phyloP scores from a whole-genome alignment of 2,113 vertebrate species.

The Hippopotamus amphibius region DNA sequence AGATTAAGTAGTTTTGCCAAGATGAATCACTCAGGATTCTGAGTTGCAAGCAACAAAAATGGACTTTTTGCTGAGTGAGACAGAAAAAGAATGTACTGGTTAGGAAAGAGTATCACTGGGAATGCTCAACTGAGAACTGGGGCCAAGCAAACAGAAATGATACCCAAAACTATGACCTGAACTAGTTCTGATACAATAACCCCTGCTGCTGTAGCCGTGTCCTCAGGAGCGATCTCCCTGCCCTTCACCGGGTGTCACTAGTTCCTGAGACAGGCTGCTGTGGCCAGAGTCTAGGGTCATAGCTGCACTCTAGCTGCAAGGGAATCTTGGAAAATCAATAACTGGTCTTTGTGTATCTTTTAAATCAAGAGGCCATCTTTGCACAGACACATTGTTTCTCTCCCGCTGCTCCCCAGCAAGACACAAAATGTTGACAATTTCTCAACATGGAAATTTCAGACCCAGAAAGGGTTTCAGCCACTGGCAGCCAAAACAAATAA shows the following conservation, averaged over 20 bases:
- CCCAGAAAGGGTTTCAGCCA: background rate
- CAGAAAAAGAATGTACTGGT: background rate
- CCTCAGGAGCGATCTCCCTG: background rate
- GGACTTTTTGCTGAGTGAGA: background rate
- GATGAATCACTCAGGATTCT: background rate
- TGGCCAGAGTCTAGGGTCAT: accelerated
- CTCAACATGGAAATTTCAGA: background rate
- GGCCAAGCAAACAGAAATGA: background rate
- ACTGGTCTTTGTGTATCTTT: background rate
- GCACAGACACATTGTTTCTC: background rate
- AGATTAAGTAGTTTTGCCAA: background rate
- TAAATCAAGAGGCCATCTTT: background rate
- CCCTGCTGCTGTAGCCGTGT: background rate
- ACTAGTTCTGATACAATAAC: background rate
- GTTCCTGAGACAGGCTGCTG: background rate
- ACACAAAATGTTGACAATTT: background rate
- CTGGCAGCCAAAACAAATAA: background rate
- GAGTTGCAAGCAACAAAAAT: background rate
- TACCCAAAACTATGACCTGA: background rate
- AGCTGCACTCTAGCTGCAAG: background rate
- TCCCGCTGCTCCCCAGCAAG: background rate
- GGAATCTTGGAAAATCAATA: background rate
- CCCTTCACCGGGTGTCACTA: background rate
- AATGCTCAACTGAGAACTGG: background rate
- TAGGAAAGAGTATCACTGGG: background rate